These are phyloP conservation scores for Acipenser oxyrinchus DNA, from an alignment of 2,797 vertebrate species.

Conservation along the genomic window DNA sequence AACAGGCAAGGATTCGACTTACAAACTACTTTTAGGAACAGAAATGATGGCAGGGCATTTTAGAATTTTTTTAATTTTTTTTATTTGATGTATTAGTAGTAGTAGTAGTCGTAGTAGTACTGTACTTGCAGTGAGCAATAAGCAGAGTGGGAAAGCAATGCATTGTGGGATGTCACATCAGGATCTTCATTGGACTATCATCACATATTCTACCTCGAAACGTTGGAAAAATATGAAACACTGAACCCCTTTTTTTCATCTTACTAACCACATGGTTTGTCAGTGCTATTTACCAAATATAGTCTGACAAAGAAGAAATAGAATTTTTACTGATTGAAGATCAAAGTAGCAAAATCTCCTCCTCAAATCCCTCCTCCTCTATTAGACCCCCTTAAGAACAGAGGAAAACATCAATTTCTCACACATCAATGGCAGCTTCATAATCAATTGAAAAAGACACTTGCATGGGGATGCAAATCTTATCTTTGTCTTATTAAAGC, in stretches of 20 bases:
- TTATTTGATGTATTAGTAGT: no score
- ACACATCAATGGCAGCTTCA: slow-evolving; percentile 83
- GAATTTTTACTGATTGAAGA: slow-evolving; percentile 91
- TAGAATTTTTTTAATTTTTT: no score
- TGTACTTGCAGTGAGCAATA: no score
- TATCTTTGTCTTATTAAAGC: slow-evolving; percentile 97
- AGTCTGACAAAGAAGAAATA: slow-evolving; percentile 84
- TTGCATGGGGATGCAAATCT: slow-evolving; percentile 93
- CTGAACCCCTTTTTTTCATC: slow-evolving; percentile 36
- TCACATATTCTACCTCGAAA: slow-evolving; percentile 25
- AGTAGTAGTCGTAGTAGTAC: no score
- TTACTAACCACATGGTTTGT: slow-evolving; percentile 55
- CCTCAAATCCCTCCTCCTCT: slow-evolving; percentile 82
- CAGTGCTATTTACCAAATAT: slow-evolving; percentile 82
- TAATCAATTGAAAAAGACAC: slow-evolving; percentile 95
- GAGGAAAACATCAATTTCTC: slow-evolving; percentile 88
- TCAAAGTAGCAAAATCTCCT: slow-evolving; percentile 82
- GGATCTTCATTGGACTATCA: not conserved
- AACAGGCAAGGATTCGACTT: no score
- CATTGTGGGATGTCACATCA: no score
- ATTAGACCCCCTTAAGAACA: slow-evolving; percentile 89
- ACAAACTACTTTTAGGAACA: no score
- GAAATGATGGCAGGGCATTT: no score
- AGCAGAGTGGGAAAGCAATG: no score
- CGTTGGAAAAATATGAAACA: slow-evolving; percentile 32